These are phyloP conservation scores for Syngnathus typhle DNA, from an alignment of 2,113 vertebrate species.

Conservation along the genomic window DNA sequence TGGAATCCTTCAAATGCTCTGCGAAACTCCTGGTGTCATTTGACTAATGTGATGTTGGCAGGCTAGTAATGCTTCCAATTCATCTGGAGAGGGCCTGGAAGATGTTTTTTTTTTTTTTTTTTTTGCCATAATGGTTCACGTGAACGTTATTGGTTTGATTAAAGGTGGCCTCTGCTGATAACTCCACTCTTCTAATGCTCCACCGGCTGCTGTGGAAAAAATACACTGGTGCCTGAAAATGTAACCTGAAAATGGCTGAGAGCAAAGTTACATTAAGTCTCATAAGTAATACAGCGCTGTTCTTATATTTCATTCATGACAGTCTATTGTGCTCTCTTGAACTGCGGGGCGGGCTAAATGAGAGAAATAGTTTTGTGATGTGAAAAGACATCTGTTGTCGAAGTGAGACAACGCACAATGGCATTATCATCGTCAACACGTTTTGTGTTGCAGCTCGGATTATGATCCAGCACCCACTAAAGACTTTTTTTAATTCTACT, in stretches of 20 bases:
- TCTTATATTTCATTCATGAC: slow-evolving; percentile 69
- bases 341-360: slow-evolving; percentile 25
- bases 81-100: background rate
- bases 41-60: slow-evolving; percentile 31
- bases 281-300: slow-evolving; percentile 64
- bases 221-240: slow-evolving; percentile 54
- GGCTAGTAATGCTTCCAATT: slow-evolving; percentile 8
- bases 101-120: slow-evolving; percentile 5
- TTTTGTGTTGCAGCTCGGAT: background rate
- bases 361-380: slow-evolving; percentile 57
- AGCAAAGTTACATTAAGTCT: slow-evolving; percentile 58
- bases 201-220: slow-evolving; percentile 25
- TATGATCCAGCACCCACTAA: slow-evolving; percentile 8
- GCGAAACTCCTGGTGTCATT: slow-evolving; percentile 40
- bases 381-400: slow-evolving; percentile 49
- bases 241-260: slow-evolving; percentile 62
- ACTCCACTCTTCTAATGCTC: slow-evolving; percentile 47
- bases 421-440: slow-evolving; percentile 1
- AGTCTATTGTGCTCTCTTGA: slow-evolving; percentile 43
- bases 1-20: slow-evolving; percentile 24
- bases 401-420: slow-evolving; percentile 41
- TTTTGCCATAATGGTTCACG: slow-evolving; percentile 39
- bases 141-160: slow-evolving; percentile 27
- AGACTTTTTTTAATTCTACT: background rate
- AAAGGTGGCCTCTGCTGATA: slow-evolving; percentile 54